Evolutionary conservation across 2,113 vertebrate species (phyloP).

Genomic region (Aegypius monachus): DNA sequence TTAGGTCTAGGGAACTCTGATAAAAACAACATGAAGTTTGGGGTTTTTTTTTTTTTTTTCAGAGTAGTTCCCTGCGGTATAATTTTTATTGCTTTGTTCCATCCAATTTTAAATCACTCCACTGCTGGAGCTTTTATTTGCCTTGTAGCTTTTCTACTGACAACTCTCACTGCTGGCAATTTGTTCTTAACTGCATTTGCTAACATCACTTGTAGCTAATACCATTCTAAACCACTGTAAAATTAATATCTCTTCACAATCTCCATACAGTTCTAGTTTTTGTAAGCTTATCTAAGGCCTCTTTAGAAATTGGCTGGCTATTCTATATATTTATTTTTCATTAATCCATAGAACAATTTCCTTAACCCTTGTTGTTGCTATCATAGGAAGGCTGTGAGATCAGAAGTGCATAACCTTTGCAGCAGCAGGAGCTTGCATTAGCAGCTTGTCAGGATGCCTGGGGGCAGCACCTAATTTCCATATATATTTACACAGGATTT

Average conservation of each 20-base stretch:
- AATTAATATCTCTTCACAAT: conserved; percentile 10
- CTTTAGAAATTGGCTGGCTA: neutral
- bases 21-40: conserved; percentile 1
- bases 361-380: neutral
- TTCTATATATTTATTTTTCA: conserved; percentile 2
- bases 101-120: conserved; percentile 43
- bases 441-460: conserved; percentile 15
- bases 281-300: neutral
- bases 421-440: conserved; percentile 1
- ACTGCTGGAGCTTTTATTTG: conserved; percentile 20
- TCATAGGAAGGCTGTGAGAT: neutral
- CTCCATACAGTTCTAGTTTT: neutral
- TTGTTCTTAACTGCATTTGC: conserved; percentile 12
- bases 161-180: conserved; percentile 46
- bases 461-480: conserved; percentile 46
- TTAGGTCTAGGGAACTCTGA: conserved; percentile 26
- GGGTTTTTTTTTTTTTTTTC: neutral
- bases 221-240: neutral
- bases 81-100: conserved; percentile 48
- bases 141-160: conserved; percentile 33
- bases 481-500: conserved; percentile 40
- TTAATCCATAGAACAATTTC: neutral
- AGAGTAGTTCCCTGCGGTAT: neutral
- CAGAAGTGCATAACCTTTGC: neutral
- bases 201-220: neutral